phyloP scores from a whole-genome alignment of 2,888 invertebrate genomes.

The Lasioglossum marginatum region DNA sequence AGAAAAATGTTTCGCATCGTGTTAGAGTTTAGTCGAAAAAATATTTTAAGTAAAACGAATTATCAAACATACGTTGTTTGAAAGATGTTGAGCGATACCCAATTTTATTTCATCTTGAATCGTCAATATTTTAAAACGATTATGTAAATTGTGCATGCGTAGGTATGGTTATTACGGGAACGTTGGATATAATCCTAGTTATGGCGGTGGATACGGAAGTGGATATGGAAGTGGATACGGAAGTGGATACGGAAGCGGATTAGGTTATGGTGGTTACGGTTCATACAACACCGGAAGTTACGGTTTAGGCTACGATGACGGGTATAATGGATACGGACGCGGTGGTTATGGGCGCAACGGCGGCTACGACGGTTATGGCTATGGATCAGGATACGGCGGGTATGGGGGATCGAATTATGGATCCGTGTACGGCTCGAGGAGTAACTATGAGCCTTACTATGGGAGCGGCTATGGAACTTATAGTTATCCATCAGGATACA shows the following conservation, averaged over 20 bases:
- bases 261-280: constrained; percentile 43
- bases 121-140: not conserved
- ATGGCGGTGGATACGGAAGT: constrained; percentile 34
- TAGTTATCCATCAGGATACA: constrained; percentile 75
- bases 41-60: not conserved
- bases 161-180: constrained; percentile 74
- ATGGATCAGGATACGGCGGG: constrained; percentile 86
- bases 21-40: not conserved
- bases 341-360: constrained; percentile 64
- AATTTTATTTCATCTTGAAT: too few species aligned
- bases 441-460: constrained; percentile 62
- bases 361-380: constrained; percentile 47
- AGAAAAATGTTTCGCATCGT: not conserved
- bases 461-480: constrained; percentile 55
- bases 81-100: too few species aligned
- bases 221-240: constrained; percentile 54
- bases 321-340: constrained; percentile 56
- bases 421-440: constrained; percentile 54
- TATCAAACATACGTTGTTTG: too few species aligned
- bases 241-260: constrained; percentile 52
- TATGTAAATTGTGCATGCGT: constrained; percentile 20
- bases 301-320: constrained; percentile 61
- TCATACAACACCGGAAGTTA: constrained; percentile 40
- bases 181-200: constrained; percentile 40
- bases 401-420: constrained; percentile 82